Base-by-base conservation (phyloP, 2,888 invertebrate genomes). In the Hypercompe scribonia region DNA sequence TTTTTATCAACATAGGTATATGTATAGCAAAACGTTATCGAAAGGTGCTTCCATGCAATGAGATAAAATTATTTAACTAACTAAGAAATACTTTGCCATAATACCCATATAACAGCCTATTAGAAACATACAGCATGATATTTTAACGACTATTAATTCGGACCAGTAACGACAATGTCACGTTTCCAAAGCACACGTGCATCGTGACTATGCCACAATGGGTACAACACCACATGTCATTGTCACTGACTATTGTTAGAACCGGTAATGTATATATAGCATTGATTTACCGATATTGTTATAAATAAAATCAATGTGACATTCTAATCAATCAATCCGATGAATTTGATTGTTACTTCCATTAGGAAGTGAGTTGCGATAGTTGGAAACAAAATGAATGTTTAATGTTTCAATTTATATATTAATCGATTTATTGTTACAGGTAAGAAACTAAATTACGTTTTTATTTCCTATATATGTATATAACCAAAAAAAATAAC, bases 291-390 rank as follows among this genome's bases (percentile, higher is more conserved):
- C 28, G 65, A 34, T 78, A 73, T 67, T 61, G 74, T 73, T 81
- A 81, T 71, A 70, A 70, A 54, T 65, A 72, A 73, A 68, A 77
- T 76, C 65, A 68, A 75, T 74, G 65, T 76, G 72, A 74, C 78
- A 75, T 78, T 83, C 66, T 65, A 74, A 81, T 77, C 75, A 65
- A 78, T 78, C 75, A 67, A 50, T 68, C 69, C 74, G 63, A 72
- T 75, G 72, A 66, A 68, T 72, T 75, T 76, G 68, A 74, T 75
- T 73, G 70, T 74, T 75, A 82, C 78, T 82, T 83, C 81, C 80
- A 68, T 58, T 58, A 80, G 82, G 82, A 81, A 81, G 84, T 81
- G 18, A 71, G n/a, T 42, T 13, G 31, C n/a, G n/a, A 46, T 21
- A 36, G n/a, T 39, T 13, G 50, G 50, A 36, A 31, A 54, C 36